These are phyloP conservation scores for Cyanoderma ruficeps DNA, from an alignment of 2,113 vertebrate genomes.

Conservation along the genomic window DNA sequence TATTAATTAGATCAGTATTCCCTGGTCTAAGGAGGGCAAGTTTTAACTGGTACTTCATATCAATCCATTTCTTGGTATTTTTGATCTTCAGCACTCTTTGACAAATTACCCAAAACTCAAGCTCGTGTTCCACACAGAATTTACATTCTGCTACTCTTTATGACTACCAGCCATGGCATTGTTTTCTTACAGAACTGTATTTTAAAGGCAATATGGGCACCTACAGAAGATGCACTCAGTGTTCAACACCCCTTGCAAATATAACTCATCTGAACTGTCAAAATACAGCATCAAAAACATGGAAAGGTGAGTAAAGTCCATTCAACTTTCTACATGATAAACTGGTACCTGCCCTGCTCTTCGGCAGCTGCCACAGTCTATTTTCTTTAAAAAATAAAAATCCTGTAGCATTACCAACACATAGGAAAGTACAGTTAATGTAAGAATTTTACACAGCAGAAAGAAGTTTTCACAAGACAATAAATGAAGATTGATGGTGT, in stretches of 20 bases:
- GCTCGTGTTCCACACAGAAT: fast-evolving
- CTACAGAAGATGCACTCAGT: neutral
- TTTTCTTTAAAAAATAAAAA: neutral
- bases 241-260: neutral
- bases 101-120: neutral
- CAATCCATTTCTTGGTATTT: neutral
- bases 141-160: neutral
- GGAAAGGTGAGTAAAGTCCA: neutral
- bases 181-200: neutral
- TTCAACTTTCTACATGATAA: neutral
- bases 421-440: neutral
- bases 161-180: neutral
- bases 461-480: neutral
- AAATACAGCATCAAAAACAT: neutral
- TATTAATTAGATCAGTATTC: neutral
- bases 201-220: neutral
- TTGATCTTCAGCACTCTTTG: neutral
- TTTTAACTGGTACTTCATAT: neutral
- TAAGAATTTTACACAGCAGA: neutral
- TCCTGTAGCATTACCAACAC: neutral
- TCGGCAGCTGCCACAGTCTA: neutral
- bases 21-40: neutral
- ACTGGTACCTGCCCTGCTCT: neutral
- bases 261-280: neutral
- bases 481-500: neutral